phyloP scores from a whole-genome alignment of 2,888 invertebrate species.

The Tridacna crocea region DNA sequence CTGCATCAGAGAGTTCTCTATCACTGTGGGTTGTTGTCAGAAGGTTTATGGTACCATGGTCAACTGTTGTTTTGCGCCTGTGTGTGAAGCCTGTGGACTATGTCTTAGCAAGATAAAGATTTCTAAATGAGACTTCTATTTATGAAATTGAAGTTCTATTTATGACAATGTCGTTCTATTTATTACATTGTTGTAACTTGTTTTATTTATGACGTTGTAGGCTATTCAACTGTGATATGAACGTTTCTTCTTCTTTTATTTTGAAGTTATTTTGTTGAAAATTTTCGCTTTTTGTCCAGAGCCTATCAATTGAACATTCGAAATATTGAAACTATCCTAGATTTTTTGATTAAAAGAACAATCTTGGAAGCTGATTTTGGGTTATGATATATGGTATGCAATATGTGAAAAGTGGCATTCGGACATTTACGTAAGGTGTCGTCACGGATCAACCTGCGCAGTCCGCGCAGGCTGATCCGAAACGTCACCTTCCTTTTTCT shows the following conservation, averaged over 20 bases:
- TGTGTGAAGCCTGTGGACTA: constrained; percentile 86
- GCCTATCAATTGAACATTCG: no score
- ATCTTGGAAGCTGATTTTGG: no score
- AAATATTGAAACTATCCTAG: no score
- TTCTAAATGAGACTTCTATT: constrained; percentile 6
- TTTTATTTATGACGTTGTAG: background rate
- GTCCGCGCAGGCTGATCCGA: no score
- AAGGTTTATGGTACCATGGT: constrained; percentile 84
- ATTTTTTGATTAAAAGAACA: no score
- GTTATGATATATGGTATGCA: no score
- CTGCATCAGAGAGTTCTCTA: constrained; percentile 88
- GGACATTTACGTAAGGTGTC: no score
- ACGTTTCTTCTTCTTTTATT: background rate
- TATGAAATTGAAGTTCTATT: background rate
- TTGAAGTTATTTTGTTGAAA: no score
- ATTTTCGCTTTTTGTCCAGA: no score
- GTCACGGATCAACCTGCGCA: no score
- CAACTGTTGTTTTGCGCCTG: constrained; percentile 87
- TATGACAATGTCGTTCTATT: background rate
- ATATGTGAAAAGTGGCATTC: no score
- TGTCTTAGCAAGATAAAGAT: constrained; percentile 37
- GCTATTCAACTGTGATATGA: background rate
- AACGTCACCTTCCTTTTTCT: no score
- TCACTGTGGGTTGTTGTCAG: constrained; percentile 83
- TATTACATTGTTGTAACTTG: background rate